phyloP scores from a whole-genome alignment of 2,797 vertebrate species.

The Cyclura pinguis region DNA sequence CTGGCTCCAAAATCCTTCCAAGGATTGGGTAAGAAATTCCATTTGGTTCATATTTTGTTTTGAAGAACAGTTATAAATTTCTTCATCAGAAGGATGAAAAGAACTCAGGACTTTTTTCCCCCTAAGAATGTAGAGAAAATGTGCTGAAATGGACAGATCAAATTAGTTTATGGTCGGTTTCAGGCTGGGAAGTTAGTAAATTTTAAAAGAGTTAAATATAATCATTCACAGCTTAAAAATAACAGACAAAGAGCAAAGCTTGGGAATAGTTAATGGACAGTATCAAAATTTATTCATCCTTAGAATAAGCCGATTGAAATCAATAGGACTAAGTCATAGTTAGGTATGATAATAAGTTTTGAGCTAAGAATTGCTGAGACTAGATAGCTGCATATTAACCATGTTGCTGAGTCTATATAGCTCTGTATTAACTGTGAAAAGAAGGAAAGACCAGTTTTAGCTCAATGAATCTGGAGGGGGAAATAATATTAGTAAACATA shows the following conservation, averaged over 20 bases:
- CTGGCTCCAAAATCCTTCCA: neutral
- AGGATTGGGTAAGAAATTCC: too few relatives aligned
- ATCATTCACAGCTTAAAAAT: neutral
- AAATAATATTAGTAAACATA: neutral
- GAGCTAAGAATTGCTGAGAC: neutral
- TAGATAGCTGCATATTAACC: too few relatives aligned
- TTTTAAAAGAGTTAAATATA: slow-evolving; percentile 3
- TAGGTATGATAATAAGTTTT: neutral
- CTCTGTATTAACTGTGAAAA: neutral
- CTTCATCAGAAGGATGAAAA: too few relatives aligned
- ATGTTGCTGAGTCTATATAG: neutral
- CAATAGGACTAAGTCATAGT: neutral
- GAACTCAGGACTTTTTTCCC: too few relatives aligned
- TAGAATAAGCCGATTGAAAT: neutral
- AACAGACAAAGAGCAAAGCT: neutral
- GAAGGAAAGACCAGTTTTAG: neutral
- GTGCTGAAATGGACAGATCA: too few relatives aligned
- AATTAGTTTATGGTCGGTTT: neutral
- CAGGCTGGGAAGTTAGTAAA: neutral
- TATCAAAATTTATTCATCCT: neutral
- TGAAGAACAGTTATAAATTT: too few relatives aligned
- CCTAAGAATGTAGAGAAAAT: too few relatives aligned
- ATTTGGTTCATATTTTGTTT: too few relatives aligned
- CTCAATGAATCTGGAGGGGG: neutral
- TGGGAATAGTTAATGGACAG: neutral